These are phyloP conservation scores for human (Homo sapiens) DNA, from an alignment of 2,113 vertebrate species.

Conservation along the genomic window DNA sequence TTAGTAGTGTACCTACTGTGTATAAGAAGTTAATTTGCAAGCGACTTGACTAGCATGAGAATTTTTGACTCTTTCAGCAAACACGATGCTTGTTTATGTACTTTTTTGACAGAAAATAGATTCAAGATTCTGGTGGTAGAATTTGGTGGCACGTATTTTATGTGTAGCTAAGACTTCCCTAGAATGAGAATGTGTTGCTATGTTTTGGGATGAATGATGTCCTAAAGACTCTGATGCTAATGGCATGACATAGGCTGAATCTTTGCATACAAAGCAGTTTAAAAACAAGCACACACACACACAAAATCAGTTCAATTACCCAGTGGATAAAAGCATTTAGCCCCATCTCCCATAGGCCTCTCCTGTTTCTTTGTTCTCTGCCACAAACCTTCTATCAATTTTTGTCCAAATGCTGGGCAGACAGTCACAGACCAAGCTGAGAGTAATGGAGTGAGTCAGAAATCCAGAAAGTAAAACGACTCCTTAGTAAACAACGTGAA, in stretches of 20 bases:
- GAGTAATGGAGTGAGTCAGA: not conserved
- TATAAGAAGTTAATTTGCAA: not conserved
- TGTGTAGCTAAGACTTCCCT: not conserved
- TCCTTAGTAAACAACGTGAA: not conserved
- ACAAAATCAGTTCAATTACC: not conserved
- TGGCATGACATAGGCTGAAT: not conserved
- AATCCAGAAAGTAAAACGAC: conserved; percentile 14
- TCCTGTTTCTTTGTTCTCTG: not conserved
- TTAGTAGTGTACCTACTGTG: not conserved
- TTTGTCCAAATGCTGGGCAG: not conserved
- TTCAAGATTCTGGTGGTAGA: not conserved
- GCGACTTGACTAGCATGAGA: not conserved
- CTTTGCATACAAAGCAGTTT: not conserved
- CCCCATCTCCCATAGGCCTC: not conserved
- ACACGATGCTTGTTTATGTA: not conserved
- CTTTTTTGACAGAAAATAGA: not conserved
- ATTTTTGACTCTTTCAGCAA: not conserved
- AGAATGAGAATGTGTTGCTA: not conserved
- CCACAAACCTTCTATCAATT: not conserved
- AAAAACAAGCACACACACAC: not conserved
- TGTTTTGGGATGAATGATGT: not conserved
- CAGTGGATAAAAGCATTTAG: not conserved
- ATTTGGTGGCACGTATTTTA: not conserved
- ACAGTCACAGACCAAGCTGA: not conserved
- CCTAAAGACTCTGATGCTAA: not conserved